Evolutionary conservation across 35 echinoderm and acorn worm species (phyloP), one percentile per base, ranked within the genome.

Genomic region (Apostichopus parvimensis): DNA sequence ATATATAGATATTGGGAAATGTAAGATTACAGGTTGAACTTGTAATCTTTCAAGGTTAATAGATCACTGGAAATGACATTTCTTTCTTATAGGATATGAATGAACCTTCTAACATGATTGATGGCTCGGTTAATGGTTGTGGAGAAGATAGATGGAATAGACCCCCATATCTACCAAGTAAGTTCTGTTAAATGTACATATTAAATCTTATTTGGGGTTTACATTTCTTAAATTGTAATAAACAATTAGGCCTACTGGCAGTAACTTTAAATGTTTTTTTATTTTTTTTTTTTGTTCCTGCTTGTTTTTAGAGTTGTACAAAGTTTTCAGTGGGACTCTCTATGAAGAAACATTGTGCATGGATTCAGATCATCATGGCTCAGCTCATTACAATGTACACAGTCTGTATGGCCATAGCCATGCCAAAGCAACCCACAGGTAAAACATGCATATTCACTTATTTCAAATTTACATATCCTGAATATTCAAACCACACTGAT

Each of bases 131-230:
- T 9, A 91, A 54, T 20, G 96, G 93, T 6, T 98, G 96, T 88
- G 90, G 91, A 1, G 72, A 91, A 0, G 93, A 98, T 78, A 92
- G 86, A 54, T 94, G 90, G 84, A 98, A 98, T 66, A 79, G 94
- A 57, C 96, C 96, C 18, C 96, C 96, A 21, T 98, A 98, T 86
- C 45, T 95, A 12, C 96, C 96, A 64, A 95, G 96, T 98, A 91
- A 98, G 96, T 81, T 28, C 34, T 45, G 34, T 45, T 45, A 45
- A 45, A 45, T 45, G 34, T 45, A 45, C 34, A 45, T 45, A 45
- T 45, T 45, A 45, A 45, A 45, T 45, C 34, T 45, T 45, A 45
- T 45, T 45, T 45, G 34, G 0, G 34, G 34, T 45, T 45, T 0
- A 45, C 34, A 45, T 45, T 45, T 45, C 34, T 45, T 45, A 45